Base-by-base conservation (phyloP, 1,140 invertebrate genomes). In the Lepidurus couesii region DNA sequence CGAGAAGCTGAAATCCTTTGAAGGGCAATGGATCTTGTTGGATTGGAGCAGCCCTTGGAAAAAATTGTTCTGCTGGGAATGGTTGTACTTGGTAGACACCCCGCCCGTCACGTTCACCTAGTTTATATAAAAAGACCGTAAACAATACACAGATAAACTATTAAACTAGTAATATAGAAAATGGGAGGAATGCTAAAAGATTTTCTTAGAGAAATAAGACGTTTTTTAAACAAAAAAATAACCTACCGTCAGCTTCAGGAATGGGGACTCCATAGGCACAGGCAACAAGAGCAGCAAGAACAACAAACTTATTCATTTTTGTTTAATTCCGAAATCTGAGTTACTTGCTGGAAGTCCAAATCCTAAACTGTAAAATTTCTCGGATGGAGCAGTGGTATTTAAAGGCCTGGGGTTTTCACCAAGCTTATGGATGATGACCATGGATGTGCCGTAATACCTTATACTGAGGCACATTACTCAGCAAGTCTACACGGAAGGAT, bases 351-450 rank as follows among this genome's bases (percentile, higher is more conserved):
- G n/a, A 65, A 21, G 16, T 65, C 53, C 53, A 65, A 65, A 16
- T n/a, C 21, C 16, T 65, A 21, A 16, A 65, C 53, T 65, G 53
- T 65, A 65, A 7, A 65, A n/a, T 65, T 21, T 65, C 16, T 21
- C n/a, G 53, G 45, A 21, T 6, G 16, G 53, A 65, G 53, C 53
- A 65, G 4, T 65, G 53, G 53, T 65, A 65, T 65, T 65, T 65
- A 65, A 65, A 65, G 53, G 53, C 53, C 53, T 65, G 53, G 53
- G 16, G 53, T 4, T n/a, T 65, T 65, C 53, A 65, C 53, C 16
- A 21, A 65, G 53, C 34, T 34, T 34, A 34, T 65, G 53, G 53
- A 13, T 65, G 3, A 65, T 65, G 53, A 65, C 53, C 53, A 65
- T 13, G 53, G 53, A 13, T 7, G 21, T 65, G 53, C 53, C 21